Base-by-base conservation (phyloP, 2,113 vertebrate genomes). In the Pavo muticus region DNA sequence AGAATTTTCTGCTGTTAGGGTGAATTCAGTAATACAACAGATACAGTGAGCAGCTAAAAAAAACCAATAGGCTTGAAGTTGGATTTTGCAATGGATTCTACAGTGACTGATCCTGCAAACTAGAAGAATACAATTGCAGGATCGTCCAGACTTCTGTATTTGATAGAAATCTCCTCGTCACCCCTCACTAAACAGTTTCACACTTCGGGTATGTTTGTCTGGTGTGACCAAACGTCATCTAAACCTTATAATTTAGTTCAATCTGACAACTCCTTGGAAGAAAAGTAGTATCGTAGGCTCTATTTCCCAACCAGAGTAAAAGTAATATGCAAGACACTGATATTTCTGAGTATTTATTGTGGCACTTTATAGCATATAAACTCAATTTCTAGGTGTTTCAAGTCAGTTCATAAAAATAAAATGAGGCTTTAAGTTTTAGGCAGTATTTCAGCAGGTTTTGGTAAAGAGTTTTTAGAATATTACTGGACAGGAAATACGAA, bases 301-400 rank as follows among this genome's bases (percentile, higher is more conserved):
- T 30, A 7, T 57, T 86, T 90, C 76, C 69, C 83, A 78, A 52
- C 6, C 39, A 40, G 3, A 29, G 11, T 59, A 84, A 78, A 91
- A 91, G 39, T 37, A 95, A 93, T 48, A 90, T 37, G 65, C 91
- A 40, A 84, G 72, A 95, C 91, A 84, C 4, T 18, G 27, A 69
- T 57, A 65, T 77, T 93, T 97, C 65, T 39, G 14, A 81, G 84
- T 52, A 61, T 95, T 96, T 96, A 97, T 97, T 96, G 74, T 86
- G 79, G 90, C 79, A 93, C 93, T 86, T 88, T 23, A 95, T 95
- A 96, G 76, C 90, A 74, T 61, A 94, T 81, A 84, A 94, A 86
- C 82, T 88, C 65, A 69, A 94, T 63, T 75, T 37, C n/a, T 80
- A 75, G 29, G 18, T 87, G 54, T 71, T 88, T 84, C 63, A 75